Base-by-base conservation (phyloP, 1,140 invertebrate genomes). In the Drosophila ananassae region DNA sequence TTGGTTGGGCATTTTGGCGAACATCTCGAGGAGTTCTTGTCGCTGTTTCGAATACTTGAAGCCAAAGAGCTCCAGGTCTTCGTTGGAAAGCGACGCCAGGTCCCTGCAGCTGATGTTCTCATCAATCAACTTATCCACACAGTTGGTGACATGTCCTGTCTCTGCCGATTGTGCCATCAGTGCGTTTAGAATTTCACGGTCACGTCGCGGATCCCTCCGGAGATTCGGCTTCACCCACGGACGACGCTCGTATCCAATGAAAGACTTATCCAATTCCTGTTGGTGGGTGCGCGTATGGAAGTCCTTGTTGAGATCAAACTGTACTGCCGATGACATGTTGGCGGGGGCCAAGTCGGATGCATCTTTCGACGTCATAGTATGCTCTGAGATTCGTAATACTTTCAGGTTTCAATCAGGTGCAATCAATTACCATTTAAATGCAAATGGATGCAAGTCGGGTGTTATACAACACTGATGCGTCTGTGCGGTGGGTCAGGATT, bases 1-100 rank as follows among this genome's bases (percentile, higher is more conserved):
- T 57, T 91, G 90, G 24, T 91, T 91, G 3, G 85, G 82, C 53
- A 91, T 41, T 22, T 37, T 22, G 5, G 52, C 41, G 17, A 91
- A 91, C 51, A 85, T 66, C 2, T 62, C 21, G 0, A 91, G 21
- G 2, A 91, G 55, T 7, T 89, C 66, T 0, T 52, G 37, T 3
- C 83, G 79, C 10, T 91, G 71, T 2, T 66, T 47, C 0, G 7
- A 2, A 2, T 63, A 17, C 4, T 25, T 48, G 46, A 91, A 82
- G 0, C 90, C 90, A 22, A 91, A 79, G 9, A 89, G 8, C 37
- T 89, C n/a, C 3, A 91, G 53, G 46, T 91, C 90, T 32, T 73
- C 71, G 7, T 69, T 61, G 2, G 64, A 76, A 2, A 91, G 66
- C 2, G 85, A 89, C 0, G 58, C 90, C 59, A 91, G 63, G 32